Conservation (phyloP, 2,888 invertebrate species). For the Colletes collaris region DNA sequence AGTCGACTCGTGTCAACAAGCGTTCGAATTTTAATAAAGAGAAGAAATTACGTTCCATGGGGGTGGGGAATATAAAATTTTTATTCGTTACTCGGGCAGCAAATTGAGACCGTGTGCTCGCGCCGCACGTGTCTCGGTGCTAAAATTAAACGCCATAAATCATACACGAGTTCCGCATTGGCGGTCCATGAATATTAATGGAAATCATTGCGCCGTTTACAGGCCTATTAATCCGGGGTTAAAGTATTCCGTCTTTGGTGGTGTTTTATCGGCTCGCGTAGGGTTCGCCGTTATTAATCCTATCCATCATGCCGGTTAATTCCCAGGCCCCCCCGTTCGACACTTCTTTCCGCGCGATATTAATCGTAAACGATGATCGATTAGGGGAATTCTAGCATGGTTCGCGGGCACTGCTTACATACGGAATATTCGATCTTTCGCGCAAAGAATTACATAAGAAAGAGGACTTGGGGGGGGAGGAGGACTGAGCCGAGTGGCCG, state of each 20-base stretch:
- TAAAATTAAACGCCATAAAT: constrained; percentile 77
- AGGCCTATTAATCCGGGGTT: constrained; percentile 81
- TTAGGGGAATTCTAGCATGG: constrained; percentile 8
- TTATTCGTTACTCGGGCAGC: constrained; percentile 26
- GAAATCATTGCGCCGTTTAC: constrained; percentile 81
- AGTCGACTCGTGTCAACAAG: too few relatives aligned
- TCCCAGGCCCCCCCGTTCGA: constrained; percentile 47
- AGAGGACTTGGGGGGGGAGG: background rate
- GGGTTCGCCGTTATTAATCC: constrained; percentile 77
- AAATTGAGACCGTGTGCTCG: constrained; percentile 52
- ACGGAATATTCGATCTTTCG: too few relatives aligned
- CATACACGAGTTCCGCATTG: constrained; percentile 72
- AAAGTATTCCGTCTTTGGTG: constrained; percentile 79
- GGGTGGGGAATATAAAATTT: too few relatives aligned
- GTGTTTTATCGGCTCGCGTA: constrained; percentile 76
- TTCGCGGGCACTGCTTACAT: too few relatives aligned
- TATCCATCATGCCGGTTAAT: constrained; percentile 78
- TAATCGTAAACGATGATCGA: constrained; percentile 52
- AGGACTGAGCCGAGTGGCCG: background rate
- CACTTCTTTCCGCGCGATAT: constrained; percentile 43
- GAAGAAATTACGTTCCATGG: too few relatives aligned
- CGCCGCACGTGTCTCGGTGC: constrained; percentile 59
- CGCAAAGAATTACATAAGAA: too few relatives aligned
- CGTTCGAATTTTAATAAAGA: too few relatives aligned
- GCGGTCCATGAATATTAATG: constrained; percentile 81